Evolutionary conservation across 2,888 invertebrate species (phyloP).

Genomic region (Chironomus tentans): DNA sequence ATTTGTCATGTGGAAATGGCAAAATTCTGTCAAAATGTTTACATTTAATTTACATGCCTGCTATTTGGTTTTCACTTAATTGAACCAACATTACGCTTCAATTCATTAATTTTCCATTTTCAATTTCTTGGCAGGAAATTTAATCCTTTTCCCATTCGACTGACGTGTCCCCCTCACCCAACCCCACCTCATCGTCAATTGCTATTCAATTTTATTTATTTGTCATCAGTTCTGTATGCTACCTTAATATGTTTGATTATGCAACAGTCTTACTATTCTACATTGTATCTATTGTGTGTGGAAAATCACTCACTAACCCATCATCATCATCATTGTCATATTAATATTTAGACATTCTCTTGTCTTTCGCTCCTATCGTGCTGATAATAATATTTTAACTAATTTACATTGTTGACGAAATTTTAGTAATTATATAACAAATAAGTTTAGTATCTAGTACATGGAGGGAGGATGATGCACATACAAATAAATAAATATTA

Average conservation of each 20-base stretch:
- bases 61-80: conserved; percentile 17
- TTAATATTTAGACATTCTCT: no score
- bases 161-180: background rate
- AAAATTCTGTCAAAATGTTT: background rate
- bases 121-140: background rate
- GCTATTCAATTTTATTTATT: conserved; percentile 10
- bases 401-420: conserved; percentile 15
- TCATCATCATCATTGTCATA: background rate
- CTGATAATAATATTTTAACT: background rate
- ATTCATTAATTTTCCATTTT: conserved; percentile 19
- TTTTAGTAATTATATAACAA: conserved; percentile 16
- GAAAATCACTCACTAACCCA: background rate
- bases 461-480: background rate
- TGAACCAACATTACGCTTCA: conserved; percentile 22
- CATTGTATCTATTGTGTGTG: no score
- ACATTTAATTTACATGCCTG: conserved; percentile 20
- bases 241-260: background rate
- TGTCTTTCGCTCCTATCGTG: background rate
- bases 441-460: background rate
- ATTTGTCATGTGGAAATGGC: conserved; percentile 3
- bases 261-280: background rate
- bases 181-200: background rate
- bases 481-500: no score
- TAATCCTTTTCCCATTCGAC: background rate
- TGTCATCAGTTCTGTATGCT: background rate